A percentile compares a stretch with the other conserved stretches of the same genome.
phyloP scores from a whole-genome alignment of 2,888 invertebrate genomes.

The Tipula confusa region DNA sequence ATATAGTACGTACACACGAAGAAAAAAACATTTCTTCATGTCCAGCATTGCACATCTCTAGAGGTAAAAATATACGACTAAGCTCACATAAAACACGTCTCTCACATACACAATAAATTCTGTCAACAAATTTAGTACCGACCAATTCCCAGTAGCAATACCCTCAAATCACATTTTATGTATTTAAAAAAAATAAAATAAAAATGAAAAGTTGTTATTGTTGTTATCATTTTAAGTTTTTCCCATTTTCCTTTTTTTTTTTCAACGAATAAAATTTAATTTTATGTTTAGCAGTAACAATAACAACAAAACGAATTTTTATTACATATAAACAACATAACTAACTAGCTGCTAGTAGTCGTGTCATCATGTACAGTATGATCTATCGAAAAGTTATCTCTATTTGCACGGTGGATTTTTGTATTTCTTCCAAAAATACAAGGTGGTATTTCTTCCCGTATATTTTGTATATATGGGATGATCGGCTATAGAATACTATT shows the following conservation, averaged over 20 bases:
- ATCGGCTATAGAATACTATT: no score
- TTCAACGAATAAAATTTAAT: neutral
- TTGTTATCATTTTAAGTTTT: neutral
- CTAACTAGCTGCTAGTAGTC: neutral
- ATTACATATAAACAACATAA: neutral
- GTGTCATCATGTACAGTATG: no score
- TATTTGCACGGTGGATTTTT: no score
- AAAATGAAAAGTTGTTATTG: neutral
- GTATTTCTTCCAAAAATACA: no score
- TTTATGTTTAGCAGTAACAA: constrained; percentile 6
- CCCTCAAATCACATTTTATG: neutral
- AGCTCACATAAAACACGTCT: neutral
- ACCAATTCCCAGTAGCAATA: neutral
- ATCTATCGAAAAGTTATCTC: no score
- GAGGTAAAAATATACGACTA: neutral
- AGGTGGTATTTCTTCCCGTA: no score
- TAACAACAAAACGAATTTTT: neutral
- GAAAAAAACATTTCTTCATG: neutral
- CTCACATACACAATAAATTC: neutral
- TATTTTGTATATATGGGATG: no score
- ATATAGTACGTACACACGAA: no score
- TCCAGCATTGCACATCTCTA: neutral
- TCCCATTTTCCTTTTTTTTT: neutral
- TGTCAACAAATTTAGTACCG: neutral
- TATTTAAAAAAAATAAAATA: constrained; percentile 15